phyloP scores from a whole-genome alignment of 92 coral and sea anemone species.

The Parazoanthus darwini region DNA sequence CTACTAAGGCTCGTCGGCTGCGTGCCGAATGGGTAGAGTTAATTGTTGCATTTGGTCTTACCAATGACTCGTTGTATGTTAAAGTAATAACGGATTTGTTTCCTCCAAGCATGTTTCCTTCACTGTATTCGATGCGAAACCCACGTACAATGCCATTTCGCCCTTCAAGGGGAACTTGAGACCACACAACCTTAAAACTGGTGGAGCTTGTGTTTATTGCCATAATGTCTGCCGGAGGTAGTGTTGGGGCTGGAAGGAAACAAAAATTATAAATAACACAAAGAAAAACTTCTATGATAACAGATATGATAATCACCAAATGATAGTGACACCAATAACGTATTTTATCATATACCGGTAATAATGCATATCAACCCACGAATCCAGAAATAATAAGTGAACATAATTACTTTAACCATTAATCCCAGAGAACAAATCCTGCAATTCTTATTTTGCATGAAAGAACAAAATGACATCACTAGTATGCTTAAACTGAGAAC shows the following conservation, averaged over 20 bases:
- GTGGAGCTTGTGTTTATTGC: constrained; percentile 59
- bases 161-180: constrained; percentile 46
- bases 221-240: constrained; percentile 45
- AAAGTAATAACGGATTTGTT: not conserved
- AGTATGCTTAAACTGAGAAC: too few species aligned
- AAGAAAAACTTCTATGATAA: not conserved
- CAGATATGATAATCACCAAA: not conserved
- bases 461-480: too few species aligned
- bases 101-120: constrained; percentile 7
- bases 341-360: too few species aligned
- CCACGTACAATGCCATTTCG: constrained; percentile 55
- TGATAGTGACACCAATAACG: too few species aligned
- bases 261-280: not conserved
- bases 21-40: constrained; percentile 11
- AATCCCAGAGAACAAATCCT: too few species aligned
- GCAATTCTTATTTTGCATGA: too few species aligned
- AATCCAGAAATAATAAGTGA: too few species aligned
- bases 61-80: not conserved
- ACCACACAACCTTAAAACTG: constrained; percentile 57
- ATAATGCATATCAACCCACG: too few species aligned
- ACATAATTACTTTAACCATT: too few species aligned
- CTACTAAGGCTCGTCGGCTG: not conserved
- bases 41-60: constrained; percentile 4
- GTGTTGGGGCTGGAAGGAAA: constrained; percentile 42
- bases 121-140: constrained; percentile 54